These are phyloP conservation scores for Cyprinella venusta DNA, from an alignment of 2,797 vertebrate genomes.

Conservation along the genomic window DNA sequence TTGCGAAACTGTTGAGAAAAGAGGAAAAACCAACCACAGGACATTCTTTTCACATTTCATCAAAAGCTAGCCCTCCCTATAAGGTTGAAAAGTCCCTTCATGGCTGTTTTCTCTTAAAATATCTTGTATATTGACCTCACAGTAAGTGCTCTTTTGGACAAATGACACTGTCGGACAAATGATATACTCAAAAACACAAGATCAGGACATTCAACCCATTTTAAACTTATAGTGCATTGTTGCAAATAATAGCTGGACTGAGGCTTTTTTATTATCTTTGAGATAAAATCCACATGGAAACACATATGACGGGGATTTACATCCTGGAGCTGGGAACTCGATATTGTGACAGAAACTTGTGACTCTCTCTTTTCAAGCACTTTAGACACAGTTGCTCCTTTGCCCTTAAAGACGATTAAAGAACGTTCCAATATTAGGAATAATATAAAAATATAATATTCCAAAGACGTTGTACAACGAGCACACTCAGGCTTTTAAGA, in stretches of 20 bases:
- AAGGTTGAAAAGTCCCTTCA: conserved; percentile 2
- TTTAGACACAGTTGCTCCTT: no score
- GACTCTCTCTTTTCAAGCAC: no score
- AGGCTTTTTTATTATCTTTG: not conserved
- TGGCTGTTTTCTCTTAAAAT: conserved; percentile 21
- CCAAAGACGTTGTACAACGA: no score
- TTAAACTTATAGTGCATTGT: not conserved
- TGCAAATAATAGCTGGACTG: not conserved
- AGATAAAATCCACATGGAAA: not conserved
- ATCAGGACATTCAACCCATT: not conserved
- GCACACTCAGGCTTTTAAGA: no score
- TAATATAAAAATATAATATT: no score
- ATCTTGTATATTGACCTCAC: conserved; percentile 9
- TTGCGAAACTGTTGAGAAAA: conserved; percentile 36
- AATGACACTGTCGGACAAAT: not conserved
- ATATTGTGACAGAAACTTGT: no score
- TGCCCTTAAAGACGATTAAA: no score
- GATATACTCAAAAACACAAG: not conserved
- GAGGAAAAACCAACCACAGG: conserved; percentile 17
- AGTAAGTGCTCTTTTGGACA: not conserved
- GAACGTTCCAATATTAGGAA: no score
- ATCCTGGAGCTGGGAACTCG: no score
- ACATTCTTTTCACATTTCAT: conserved; percentile 43
- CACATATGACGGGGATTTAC: not conserved
- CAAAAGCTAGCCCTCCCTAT: conserved; percentile 10